Base-by-base conservation (phyloP, 2,797 vertebrate genomes). In the Protosalanx chinensis region DNA sequence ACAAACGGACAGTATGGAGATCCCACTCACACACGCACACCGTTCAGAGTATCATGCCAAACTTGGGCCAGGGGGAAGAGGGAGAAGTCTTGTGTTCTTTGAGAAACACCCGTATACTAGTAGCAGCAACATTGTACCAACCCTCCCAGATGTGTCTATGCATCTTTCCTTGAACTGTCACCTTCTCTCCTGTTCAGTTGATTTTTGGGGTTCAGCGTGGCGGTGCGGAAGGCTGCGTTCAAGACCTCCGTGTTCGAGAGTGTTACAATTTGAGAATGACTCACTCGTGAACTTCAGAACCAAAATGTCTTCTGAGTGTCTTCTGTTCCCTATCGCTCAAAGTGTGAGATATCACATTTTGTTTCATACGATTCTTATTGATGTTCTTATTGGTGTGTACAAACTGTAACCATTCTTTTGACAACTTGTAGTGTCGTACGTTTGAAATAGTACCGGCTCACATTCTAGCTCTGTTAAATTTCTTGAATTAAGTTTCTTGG, bases 141-240 rank as follows among this genome's bases (percentile, higher is more conserved):
- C 86, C 85, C 80, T 82, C 85, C 74, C 76, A 76, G 73, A 77
- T 75, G 13, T 71, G 27, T 71, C 62, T 77, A 62, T 46, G 18
- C 74, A 37, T 68, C 51, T 32, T 60, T 53, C 27, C 3, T 53
- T 80, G 78, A 81, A 79, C 51, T 2, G 72, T 81, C 53, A 78
- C 75, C 80, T 86, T 82, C 79, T 88, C 87, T 78, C 77, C 84
- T 88, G 84, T 82, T 81, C 87, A 71, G 88, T 86, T 71, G 6
- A 71, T 30, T 82, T 72, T 78, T 7, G 75, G 81, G 75, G 78
- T 88, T 90, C 86, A 88, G 85, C 86, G 84, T 88, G 73, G 84
- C 68, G 37, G 61, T 72, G 82, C 84, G 57, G 81, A 84, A 84
- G 37, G 85, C 86, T 88, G 90, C 87, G 83, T 27, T 27, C 23